Conservation (phyloP, 2,888 invertebrate species). For the Odontomyia ornata region DNA sequence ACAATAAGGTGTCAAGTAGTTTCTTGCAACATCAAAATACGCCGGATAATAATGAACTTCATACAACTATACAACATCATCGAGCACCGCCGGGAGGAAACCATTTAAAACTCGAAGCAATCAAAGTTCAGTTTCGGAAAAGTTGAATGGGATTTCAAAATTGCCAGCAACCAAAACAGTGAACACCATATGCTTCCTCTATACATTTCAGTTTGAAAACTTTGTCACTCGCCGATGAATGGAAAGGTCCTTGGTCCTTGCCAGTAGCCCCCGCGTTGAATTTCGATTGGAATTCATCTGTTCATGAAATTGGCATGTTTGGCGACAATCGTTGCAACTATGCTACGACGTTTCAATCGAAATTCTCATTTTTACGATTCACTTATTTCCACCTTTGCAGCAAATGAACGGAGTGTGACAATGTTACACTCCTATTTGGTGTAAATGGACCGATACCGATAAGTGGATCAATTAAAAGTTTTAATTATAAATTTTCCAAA, state of each 20-base stretch:
- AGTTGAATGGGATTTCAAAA: background rate
- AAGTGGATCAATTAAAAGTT: slow-evolving; percentile 13
- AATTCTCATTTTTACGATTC: slow-evolving; percentile 25
- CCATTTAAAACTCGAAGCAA: slow-evolving; percentile 15
- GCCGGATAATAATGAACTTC: background rate
- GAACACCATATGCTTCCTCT: slow-evolving; percentile 7
- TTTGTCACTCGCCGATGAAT: background rate
- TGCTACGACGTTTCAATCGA: background rate
- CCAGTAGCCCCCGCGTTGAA: background rate
- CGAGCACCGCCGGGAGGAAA: slow-evolving; percentile 14
- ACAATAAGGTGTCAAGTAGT: too few species aligned
- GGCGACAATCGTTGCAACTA: background rate
- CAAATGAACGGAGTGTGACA: background rate
- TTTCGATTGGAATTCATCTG: background rate
- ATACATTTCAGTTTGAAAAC: background rate
- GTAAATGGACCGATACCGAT: background rate
- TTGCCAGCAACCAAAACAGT: slow-evolving; percentile 17
- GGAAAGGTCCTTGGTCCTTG: too few species aligned
- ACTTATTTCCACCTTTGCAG: background rate
- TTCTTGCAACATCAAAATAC: too few species aligned
- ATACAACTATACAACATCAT: background rate
- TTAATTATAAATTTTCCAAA: slow-evolving; percentile 27
- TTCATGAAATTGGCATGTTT: background rate
- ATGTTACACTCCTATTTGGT: background rate
- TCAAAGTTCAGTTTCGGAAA: slow-evolving; percentile 13